Percentiles rank a stretch among this genome's conserved stretches.
Evolutionary conservation across 2,113 vertebrate genomes (phyloP).

Genomic region (Cyprinus carpio): DNA sequence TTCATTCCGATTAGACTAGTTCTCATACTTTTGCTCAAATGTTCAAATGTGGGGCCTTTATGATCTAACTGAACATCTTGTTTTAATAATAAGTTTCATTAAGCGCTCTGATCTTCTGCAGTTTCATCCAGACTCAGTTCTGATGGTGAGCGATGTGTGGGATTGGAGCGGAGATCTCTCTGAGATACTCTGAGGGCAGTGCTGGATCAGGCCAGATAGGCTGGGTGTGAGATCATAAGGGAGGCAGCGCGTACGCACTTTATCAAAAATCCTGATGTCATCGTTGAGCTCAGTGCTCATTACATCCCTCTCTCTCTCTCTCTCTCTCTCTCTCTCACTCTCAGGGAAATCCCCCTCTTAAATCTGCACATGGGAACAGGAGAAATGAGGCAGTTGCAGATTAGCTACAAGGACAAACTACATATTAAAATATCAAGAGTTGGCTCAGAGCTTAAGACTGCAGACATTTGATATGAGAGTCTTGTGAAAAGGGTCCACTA

Average conservation of each 20-base stretch:
- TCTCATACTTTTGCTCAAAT: neutral
- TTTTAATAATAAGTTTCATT: constrained; percentile 36
- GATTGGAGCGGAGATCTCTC: neutral
- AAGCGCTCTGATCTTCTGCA: neutral
- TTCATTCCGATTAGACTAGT: neutral
- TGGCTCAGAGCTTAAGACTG: neutral
- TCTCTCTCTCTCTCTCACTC: constrained; percentile 26
- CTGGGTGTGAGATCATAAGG: constrained; percentile 48
- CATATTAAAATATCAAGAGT: constrained; percentile 13
- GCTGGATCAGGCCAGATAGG: constrained; percentile 41
- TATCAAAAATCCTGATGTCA: constrained; percentile 57
- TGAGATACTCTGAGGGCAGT: constrained; percentile 8
- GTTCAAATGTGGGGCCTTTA: neutral
- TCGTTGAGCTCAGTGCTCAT: constrained; percentile 37
- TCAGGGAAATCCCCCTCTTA: constrained; percentile 53
- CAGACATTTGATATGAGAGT: neutral
- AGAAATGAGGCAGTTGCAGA: constrained; percentile 40
- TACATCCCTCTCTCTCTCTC: constrained; percentile 1
- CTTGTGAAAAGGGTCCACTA: neutral
- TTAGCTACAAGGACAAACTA: constrained; percentile 39
- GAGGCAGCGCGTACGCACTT: constrained; percentile 50
- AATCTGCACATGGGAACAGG: constrained; percentile 46
- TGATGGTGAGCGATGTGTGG: neutral
- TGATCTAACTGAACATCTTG: constrained; percentile 37
- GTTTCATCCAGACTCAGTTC: neutral